Evolutionary conservation across 2,797 vertebrate genomes (phyloP).

Genomic region (Coilia nasus): DNA sequence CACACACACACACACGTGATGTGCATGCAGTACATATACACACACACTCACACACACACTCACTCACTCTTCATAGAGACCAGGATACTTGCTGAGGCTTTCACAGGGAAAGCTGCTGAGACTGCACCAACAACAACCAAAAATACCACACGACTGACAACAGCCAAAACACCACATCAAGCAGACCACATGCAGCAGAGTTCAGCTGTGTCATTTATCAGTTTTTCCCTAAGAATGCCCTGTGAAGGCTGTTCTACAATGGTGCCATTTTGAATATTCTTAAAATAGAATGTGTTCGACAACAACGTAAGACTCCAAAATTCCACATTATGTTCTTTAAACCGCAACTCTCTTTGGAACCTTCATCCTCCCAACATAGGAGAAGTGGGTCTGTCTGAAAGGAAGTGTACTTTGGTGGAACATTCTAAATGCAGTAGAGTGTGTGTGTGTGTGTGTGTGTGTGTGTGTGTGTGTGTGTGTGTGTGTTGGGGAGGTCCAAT

Average conservation of each 20-base stretch:
- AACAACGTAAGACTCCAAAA: no score
- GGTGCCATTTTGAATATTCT: no score
- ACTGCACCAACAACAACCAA: neutral
- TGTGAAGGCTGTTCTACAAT: neutral
- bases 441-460: no score
- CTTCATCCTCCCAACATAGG: no score
- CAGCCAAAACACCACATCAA: neutral
- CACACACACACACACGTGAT: neutral
- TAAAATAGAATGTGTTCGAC: no score
- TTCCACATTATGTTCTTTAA: no score
- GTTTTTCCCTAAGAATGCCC: neutral
- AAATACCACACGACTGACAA: neutral
- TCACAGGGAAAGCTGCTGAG: neutral
- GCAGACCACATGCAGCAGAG: neutral
- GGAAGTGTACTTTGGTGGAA: no score
- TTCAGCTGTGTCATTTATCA: neutral
- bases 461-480: no score
- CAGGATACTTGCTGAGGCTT: neutral
- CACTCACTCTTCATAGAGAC: neutral
- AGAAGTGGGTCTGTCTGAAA: no score
- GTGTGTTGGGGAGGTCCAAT: neutral
- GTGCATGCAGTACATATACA: no score
- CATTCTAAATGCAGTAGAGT: no score
- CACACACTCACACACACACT: neutral
- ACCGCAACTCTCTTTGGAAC: no score